A percentile compares a stretch with the other conserved stretches of the same genome.
Conservation (phyloP, 2,113 vertebrate genomes). For the Ceyx cyanopectus region DNA sequence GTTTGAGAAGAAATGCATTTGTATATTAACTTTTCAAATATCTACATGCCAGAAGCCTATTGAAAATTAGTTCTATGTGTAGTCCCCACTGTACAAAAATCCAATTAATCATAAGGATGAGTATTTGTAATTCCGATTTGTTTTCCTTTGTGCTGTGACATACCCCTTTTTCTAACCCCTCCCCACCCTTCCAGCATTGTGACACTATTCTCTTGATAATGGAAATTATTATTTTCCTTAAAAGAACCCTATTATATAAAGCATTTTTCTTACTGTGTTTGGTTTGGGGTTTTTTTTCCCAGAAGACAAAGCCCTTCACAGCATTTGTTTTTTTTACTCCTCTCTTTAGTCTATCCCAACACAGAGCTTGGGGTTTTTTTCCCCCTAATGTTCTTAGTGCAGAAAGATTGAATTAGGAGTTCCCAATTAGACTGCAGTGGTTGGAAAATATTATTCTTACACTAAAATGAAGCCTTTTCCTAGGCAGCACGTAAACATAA, state of each 20-base stretch:
- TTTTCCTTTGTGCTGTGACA: neutral
- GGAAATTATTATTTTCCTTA: neutral
- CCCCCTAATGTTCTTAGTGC: neutral
- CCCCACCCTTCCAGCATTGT: neutral
- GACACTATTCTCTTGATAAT: neutral
- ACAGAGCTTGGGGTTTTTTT: neutral
- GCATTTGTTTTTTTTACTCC: neutral
- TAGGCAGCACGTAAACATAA: conserved; percentile 43
- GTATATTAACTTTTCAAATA: neutral
- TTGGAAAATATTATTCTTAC: conserved; percentile 54
- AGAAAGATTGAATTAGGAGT: conserved; percentile 39
- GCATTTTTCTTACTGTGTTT: neutral
- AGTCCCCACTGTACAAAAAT: neutral
- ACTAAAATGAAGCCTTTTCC: conserved; percentile 55
- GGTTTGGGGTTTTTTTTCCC: neutral
- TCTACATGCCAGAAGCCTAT: neutral
- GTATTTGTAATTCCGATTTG: neutral
- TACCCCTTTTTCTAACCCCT: neutral
- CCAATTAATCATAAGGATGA: neutral
- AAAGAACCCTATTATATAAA: conserved; percentile 1
- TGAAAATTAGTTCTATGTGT: neutral
- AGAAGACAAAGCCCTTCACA: neutral
- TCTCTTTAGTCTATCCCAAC: neutral
- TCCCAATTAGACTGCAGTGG: conserved; percentile 40
- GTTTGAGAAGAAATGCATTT: neutral